These are phyloP conservation scores for Heliconius sara DNA, from an alignment of 2,888 invertebrate species.

Conservation along the genomic window DNA sequence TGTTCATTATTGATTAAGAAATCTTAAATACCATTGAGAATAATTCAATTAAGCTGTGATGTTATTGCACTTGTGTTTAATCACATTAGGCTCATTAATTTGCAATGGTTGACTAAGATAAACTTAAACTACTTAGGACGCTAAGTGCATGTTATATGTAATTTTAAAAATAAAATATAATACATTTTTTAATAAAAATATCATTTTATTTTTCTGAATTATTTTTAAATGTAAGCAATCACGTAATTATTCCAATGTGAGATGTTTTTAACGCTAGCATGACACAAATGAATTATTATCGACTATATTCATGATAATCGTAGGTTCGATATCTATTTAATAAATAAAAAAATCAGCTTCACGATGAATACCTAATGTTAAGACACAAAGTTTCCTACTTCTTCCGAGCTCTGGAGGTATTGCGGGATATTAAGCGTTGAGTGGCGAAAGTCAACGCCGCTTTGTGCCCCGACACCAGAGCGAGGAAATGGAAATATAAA, in stretches of 20 bases:
- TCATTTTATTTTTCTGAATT: background rate
- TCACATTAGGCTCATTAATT: constrained; percentile 23
- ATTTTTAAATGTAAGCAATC: background rate
- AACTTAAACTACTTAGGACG: background rate
- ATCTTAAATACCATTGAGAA: constrained; percentile 34
- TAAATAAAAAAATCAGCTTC: too few relatives aligned
- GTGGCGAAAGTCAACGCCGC: too few relatives aligned
- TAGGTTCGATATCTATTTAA: too few relatives aligned
- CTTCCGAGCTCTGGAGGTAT: too few relatives aligned
- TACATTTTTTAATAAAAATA: background rate
- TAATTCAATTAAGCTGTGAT: constrained; percentile 30
- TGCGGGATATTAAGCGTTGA: too few relatives aligned
- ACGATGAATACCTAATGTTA: too few relatives aligned
- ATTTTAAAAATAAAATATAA: background rate
- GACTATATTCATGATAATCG: background rate
- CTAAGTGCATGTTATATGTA: background rate
- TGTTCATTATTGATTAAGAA: constrained; percentile 40
- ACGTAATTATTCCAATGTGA: background rate
- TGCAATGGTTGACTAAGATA: constrained; percentile 25
- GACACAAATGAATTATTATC: background rate
- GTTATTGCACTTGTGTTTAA: constrained; percentile 19
- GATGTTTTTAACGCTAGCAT: background rate
- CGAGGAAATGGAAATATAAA: too few relatives aligned
- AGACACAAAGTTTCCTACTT: too few relatives aligned
- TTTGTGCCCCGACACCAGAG: too few relatives aligned